These are phyloP conservation scores for Cactoblastis cactorum DNA, from an alignment of 2,888 invertebrate genomes.

Conservation along the genomic window DNA sequence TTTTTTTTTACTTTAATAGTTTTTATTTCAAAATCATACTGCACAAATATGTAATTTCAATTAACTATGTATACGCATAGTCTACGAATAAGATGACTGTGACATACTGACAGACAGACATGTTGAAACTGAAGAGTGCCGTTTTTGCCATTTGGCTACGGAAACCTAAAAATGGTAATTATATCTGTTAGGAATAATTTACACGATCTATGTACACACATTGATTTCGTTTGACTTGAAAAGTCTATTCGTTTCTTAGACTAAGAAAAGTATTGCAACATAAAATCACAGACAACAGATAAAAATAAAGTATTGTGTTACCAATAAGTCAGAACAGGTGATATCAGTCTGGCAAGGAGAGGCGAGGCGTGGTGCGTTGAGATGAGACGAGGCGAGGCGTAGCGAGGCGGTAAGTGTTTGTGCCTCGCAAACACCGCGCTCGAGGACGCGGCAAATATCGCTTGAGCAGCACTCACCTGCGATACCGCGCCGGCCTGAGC, in stretches of 20 bases:
- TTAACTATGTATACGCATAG: no score
- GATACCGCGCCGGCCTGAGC: slow-evolving; percentile 37
- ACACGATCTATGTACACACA: no score
- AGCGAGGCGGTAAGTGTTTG: slow-evolving; percentile 42
- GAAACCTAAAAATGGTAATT: no score
- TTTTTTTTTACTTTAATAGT: no score
- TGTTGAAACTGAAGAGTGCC: no score
- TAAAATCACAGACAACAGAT: background rate
- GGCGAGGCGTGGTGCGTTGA: slow-evolving; percentile 14
- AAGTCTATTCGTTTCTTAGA: background rate
- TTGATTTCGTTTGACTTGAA: no score
- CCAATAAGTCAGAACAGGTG: slow-evolving; percentile 20
- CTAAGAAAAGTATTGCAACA: background rate
- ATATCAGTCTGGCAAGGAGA: slow-evolving; percentile 19
- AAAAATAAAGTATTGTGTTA: slow-evolving; percentile 12
- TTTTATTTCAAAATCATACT: no score
- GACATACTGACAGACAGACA: no score
- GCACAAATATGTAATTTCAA: no score
- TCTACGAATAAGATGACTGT: no score
- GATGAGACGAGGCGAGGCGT: slow-evolving; percentile 7
- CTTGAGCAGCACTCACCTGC: slow-evolving; percentile 55
- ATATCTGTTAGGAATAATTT: no score
- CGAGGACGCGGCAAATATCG: slow-evolving; percentile 63
- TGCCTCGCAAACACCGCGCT: slow-evolving; percentile 56
- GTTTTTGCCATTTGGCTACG: no score